These are phyloP conservation scores for Labroides dimidiatus DNA, from an alignment of 2,797 vertebrate genomes.

Conservation along the genomic window DNA sequence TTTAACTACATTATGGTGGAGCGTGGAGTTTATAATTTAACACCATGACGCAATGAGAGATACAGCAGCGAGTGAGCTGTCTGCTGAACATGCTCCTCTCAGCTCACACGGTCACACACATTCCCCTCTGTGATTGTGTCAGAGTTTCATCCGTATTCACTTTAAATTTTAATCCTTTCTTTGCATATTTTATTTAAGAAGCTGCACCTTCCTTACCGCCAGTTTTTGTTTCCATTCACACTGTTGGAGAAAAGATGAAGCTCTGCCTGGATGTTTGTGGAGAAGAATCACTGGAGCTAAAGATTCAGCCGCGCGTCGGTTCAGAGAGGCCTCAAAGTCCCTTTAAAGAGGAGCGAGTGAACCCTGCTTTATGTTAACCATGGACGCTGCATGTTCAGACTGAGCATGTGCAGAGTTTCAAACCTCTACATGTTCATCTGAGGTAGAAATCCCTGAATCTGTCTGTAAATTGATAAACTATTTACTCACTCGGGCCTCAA, in stretches of 20 bases:
- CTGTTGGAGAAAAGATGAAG: not conserved
- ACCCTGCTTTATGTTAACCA: no score
- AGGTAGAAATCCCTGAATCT: no score
- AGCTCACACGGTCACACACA: constrained; percentile 18
- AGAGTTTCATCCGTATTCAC: not conserved
- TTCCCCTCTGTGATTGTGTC: constrained; percentile 7
- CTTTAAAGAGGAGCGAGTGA: no score
- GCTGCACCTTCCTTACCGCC: not conserved
- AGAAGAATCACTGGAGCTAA: no score
- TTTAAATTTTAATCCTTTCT: not conserved
- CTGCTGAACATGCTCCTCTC: constrained; percentile 37
- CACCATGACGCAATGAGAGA: constrained; percentile 71
- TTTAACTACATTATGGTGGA: constrained; percentile 79
- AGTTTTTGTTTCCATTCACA: constrained; percentile 5
- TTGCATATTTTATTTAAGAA: no score
- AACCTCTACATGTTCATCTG: no score
- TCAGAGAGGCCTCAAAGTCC: no score
- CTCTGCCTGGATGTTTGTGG: not conserved
- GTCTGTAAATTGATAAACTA: no score
- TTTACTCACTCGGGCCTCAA: no score
- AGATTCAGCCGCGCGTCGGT: no score
- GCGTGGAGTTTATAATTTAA: constrained; percentile 81
- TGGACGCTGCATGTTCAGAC: no score
- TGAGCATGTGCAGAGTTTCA: no score
- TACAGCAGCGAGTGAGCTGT: constrained; percentile 52